A percentile compares a stretch with the other conserved stretches of the same genome.
phyloP scores from a whole-genome alignment of 2,797 vertebrate species.

The Erpetoichthys calabaricus region DNA sequence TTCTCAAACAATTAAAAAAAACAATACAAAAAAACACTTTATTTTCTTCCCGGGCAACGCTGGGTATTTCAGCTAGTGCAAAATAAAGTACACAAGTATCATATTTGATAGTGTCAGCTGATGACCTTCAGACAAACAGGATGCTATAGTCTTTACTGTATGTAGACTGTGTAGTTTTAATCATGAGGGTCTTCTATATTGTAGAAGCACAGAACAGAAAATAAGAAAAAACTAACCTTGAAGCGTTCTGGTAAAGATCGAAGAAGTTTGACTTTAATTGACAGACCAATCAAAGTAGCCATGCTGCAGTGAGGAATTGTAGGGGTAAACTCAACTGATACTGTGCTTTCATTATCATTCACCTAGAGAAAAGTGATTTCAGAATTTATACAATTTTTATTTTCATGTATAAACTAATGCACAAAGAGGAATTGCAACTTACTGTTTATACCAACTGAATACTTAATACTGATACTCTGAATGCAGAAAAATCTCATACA shows the following conservation, averaged over 20 bases:
- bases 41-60: no score
- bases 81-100: no score
- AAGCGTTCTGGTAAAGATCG: slow-evolving; percentile 73
- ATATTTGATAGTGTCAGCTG: no score
- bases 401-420: neutral
- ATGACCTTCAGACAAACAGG: no score
- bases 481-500: neutral
- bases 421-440: neutral
- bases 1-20: no score
- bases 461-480: neutral
- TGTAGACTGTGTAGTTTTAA: no score
- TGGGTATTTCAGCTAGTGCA: no score
- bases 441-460: neutral
- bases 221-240: slow-evolving; percentile 46
- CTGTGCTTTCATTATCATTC: slow-evolving; percentile 51
- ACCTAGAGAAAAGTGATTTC: slow-evolving; percentile 43
- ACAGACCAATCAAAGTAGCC: slow-evolving; percentile 82
- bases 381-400: neutral
- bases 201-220: no score
- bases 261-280: slow-evolving; percentile 83
- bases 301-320: slow-evolving; percentile 93
- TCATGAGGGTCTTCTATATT: no score
- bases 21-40: no score
- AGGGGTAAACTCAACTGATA: slow-evolving; percentile 70
- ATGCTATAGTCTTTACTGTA: no score